These are phyloP conservation scores for Schmidtea mediterranea DNA, from an alignment of 1,140 invertebrate species.

Conservation along the genomic window DNA sequence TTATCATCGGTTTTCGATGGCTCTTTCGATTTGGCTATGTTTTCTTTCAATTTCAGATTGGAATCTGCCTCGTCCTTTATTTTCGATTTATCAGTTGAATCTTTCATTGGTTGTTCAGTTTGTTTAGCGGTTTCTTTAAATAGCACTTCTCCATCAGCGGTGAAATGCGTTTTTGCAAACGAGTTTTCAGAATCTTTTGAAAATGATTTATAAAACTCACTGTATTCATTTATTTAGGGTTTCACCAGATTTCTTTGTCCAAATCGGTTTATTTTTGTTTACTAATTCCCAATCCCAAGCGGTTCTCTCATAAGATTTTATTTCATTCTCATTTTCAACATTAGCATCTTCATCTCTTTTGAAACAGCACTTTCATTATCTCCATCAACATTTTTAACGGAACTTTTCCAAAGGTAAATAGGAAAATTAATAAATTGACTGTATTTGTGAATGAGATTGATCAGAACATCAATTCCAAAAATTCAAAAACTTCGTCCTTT, in stretches of 20 bases:
- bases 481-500: constrained; percentile 87
- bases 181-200: constrained; percentile 54
- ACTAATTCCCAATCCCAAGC: constrained; percentile 81
- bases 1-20: too few relatives aligned
- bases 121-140: too few relatives aligned
- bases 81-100: too few relatives aligned
- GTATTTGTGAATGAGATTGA: constrained; percentile 74
- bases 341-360: constrained; percentile 30
- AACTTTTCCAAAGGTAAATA: constrained; percentile 69
- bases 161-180: constrained; percentile 86
- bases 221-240: constrained; percentile 62
- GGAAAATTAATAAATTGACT: constrained; percentile 98
- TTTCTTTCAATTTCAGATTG: too few relatives aligned
- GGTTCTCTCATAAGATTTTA: constrained; percentile 84
- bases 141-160: constrained; percentile 89
- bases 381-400: constrained; percentile 38
- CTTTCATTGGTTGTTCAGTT: too few relatives aligned
- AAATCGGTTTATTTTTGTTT: constrained; percentile 85
- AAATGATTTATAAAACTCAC: constrained; percentile 69
- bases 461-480: constrained; percentile 68
- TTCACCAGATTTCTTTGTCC: constrained; percentile 62
- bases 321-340: constrained; percentile 49
- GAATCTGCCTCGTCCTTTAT: too few relatives aligned
- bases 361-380: constrained; percentile 10
- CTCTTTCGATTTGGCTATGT: too few relatives aligned